These are phyloP conservation scores for Clanis bilineata DNA, from an alignment of 2,888 invertebrate genomes.

Conservation along the genomic window DNA sequence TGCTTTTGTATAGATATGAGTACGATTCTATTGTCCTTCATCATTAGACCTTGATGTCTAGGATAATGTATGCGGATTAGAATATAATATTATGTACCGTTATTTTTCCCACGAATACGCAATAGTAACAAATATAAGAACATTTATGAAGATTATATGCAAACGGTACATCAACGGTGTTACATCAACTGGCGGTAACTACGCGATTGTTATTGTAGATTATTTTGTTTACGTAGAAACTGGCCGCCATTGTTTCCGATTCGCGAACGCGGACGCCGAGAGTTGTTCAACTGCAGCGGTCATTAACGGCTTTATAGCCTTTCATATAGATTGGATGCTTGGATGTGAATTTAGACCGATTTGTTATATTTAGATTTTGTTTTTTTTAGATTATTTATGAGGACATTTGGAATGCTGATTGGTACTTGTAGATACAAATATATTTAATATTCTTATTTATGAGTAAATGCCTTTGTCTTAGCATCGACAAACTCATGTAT, in stretches of 20 bases:
- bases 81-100: background rate
- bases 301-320: slow-evolving; percentile 3
- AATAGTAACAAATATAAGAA: background rate
- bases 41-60: background rate
- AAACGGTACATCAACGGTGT: slow-evolving; percentile 6
- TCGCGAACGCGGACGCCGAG: background rate
- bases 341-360: background rate
- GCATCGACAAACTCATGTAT: too few species aligned
- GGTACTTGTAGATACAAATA: too few species aligned
- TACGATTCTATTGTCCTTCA: background rate
- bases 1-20: background rate
- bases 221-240: slow-evolving; percentile 8
- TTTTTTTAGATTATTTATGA: background rate
- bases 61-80: background rate
- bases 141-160: slow-evolving; percentile 18
- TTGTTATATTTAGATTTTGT: background rate
- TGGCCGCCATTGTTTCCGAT: slow-evolving; percentile 10
- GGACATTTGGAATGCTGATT: too few species aligned
- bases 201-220: slow-evolving; percentile 10
- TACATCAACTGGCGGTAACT: background rate
- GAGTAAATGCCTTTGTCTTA: too few species aligned
- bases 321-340: background rate
- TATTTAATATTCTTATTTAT: too few species aligned
- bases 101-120: background rate
- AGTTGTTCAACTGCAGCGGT: background rate